Base-by-base conservation (phyloP, 2,888 invertebrate genomes). In the Cataglyphis livida region DNA sequence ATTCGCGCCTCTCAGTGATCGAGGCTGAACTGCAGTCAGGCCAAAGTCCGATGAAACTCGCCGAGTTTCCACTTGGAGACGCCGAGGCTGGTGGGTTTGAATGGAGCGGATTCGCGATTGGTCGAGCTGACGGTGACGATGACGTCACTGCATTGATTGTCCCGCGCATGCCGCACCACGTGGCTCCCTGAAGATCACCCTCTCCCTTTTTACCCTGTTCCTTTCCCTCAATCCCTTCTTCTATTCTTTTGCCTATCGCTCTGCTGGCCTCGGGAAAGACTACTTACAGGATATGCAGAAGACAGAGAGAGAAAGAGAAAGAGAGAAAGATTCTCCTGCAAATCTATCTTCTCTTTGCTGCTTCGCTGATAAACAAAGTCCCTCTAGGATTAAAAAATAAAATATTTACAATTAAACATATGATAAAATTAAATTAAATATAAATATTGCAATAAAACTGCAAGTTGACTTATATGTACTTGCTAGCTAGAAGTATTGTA, bases 71-170 rank as follows among this genome's bases (percentile, higher is more conserved):
- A 93, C 94, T 94, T 87, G 88, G 90, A 89, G 90, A 90, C 90
- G 32, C 59, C 91, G 92, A 93, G 92, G 92, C 91, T 92, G 91
- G 93, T 93, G 94, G 94, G 95, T 93, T 90, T 97, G 97, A 97
- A 97, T 97, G 97, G 96, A 96, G 95, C 96, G 94, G 94, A 90
- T 91, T 92, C 91, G 93, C 92, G 95, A 97, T 97, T 97, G 97
- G 97, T 93, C 93, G 93, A 92, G 84, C 89, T 90, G 90, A 88
- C 91, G 89, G 96, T 97, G 65, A 54, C 35, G 70, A 59, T 79
- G 97, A 97, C 97, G 97, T 97, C 97, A 97, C 96, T 93, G 96
- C 96, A 96, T 96, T 96, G 96, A 96, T 96, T 96, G 96, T 96
- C 95, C 95, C 95, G 95, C 95, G 95, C 95, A 93, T 93, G 95